Percentiles rank a stretch among this genome's conserved stretches.
These are phyloP conservation scores for Plebejus anna DNA, from an alignment of 2,888 invertebrate species.

Conservation along the genomic window DNA sequence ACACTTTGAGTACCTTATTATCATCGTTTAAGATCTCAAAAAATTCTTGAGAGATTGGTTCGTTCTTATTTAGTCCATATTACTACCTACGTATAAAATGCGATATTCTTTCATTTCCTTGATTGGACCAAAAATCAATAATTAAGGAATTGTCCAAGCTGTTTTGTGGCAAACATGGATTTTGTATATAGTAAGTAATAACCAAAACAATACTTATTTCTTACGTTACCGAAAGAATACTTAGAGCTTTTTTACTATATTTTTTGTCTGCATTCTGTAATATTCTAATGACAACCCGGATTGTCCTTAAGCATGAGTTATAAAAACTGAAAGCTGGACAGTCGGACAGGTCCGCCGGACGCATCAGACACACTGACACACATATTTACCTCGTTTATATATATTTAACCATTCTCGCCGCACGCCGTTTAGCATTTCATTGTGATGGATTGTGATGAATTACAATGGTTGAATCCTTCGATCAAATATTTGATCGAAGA, in stretches of 20 bases:
- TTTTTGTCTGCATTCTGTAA: neutral
- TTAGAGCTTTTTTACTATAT: neutral
- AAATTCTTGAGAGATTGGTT: too few relatives aligned
- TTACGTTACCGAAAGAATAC: neutral
- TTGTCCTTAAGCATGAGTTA: conserved; percentile 9
- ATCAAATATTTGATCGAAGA: too few relatives aligned
- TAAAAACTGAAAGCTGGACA: conserved; percentile 23
- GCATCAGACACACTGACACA: conserved; percentile 67
- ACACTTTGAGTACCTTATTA: neutral
- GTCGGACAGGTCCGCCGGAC: conserved; percentile 40
- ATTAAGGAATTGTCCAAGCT: too few relatives aligned
- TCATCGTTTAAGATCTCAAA: neutral
- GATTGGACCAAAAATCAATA: too few relatives aligned
- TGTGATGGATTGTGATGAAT: conserved; percentile 41
- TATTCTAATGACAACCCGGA: conserved; percentile 9
- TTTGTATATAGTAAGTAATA: too few relatives aligned
- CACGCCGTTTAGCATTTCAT: conserved; percentile 51
- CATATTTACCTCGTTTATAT: conserved; percentile 63
- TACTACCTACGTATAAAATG: too few relatives aligned
- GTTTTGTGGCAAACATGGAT: too few relatives aligned
- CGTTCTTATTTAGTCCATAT: too few relatives aligned
- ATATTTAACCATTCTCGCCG: conserved; percentile 58
- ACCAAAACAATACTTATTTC: neutral
- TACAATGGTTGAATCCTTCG: neutral
- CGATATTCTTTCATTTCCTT: too few relatives aligned